Base-by-base conservation (phyloP, 2,888 invertebrate genomes). In the Neoitamus cyanurus region DNA sequence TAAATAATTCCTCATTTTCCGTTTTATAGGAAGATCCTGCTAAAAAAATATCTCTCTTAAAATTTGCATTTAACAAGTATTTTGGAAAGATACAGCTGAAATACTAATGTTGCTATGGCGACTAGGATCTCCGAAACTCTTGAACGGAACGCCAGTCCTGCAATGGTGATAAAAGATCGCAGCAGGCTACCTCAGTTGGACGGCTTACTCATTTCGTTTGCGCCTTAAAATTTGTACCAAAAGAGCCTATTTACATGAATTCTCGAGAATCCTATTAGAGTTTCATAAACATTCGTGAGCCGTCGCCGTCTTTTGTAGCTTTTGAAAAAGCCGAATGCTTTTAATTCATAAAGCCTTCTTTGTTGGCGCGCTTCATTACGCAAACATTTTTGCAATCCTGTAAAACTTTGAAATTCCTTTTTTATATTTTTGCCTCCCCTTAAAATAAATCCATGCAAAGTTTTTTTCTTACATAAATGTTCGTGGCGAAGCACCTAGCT, bases 371-470 rank as follows among this genome's bases (percentile, higher is more conserved):
- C 20, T 58, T 58, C 58, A 58, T 58, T 58, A 58, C 20, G 25
- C 58, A 25, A 20, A 58, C 58, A 58, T 58, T 58, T 58, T 58
- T 58, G 58, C 20, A 58, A 58, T 58, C 20, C 58, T 58, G 25
- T 58, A 58, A 58, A 58, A 58, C 58, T 58, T 58, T 58, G 58
- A 58, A 58, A 58, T 58, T 25, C 58, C 58, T 58, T 58, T 42
- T 58, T 58, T 58, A 58, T 58, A 25, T 58, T 58, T 58, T 58
- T 58, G 48, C 48, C 48, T n/a, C 58, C 58, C 20, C 58, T 58
- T 58, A 58, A 58, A 58, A 58, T 58, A 58, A 58, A 58, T 58
- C 58, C 58, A 58, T 58, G 58, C 58, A 58, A 58, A 58, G 20
- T 58, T 58, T 25, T n/a, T 6, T 58, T 7, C 58, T 42, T 58